These are phyloP conservation scores for Pollenia griseotomentosa DNA, from an alignment of 2,888 invertebrate genomes.

Conservation along the genomic window DNA sequence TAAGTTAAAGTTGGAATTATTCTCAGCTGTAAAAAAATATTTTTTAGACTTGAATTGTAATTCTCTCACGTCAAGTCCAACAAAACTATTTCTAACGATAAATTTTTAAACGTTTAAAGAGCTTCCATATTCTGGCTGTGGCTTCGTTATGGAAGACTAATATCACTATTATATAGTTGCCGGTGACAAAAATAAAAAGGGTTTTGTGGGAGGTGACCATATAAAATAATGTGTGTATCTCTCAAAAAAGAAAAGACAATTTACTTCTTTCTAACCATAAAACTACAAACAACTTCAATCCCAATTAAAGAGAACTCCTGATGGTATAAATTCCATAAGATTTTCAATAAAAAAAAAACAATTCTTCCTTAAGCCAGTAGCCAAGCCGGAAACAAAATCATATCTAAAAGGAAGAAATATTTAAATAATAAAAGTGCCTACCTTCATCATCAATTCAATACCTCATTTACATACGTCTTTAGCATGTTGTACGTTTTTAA, in stretches of 20 bases:
- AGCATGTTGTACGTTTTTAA: constrained; percentile 1
- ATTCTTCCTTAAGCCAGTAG: neutral
- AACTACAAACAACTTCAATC: neutral
- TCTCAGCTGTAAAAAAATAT: no score
- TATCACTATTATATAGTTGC: no score
- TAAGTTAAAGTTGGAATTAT: no score
- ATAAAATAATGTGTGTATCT: no score
- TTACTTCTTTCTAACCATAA: neutral
- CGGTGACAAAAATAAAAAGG: no score
- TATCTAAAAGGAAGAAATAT: neutral
- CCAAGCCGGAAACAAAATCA: neutral
- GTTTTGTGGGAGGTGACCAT: no score
- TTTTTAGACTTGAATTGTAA: no score
- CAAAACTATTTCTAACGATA: no score
- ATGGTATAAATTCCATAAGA: neutral
- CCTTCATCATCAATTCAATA: constrained; percentile 26
- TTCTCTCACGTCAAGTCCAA: no score
- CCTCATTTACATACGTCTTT: constrained; percentile 36
- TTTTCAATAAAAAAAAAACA: neutral
- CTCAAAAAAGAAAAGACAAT: neutral
- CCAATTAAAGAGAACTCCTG: neutral
- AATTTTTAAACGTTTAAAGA: no score
- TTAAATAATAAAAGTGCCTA: constrained; percentile 7
- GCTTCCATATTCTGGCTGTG: no score
- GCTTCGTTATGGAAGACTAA: no score